phyloP scores from a whole-genome alignment of 2,888 invertebrate species.

The Papilio gigon region DNA sequence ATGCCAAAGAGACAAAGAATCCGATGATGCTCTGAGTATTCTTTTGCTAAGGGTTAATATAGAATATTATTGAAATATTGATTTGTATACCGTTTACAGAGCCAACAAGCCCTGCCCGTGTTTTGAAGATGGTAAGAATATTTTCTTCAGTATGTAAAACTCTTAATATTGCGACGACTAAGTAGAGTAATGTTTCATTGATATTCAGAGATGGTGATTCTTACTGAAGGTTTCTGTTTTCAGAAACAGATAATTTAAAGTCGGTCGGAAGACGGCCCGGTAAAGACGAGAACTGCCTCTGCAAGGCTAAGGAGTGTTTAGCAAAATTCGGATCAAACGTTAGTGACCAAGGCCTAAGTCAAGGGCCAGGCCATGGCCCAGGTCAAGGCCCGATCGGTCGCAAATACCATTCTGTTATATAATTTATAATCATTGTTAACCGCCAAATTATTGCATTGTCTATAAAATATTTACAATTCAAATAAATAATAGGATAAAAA shows the following conservation, averaged over 20 bases:
- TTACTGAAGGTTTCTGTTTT: background rate
- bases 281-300: background rate
- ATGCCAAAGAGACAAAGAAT: background rate
- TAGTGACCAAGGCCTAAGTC: no score
- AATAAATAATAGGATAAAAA: slow-evolving; percentile 19
- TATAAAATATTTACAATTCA: background rate
- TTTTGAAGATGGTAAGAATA: background rate
- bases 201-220: no score
- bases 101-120: background rate
- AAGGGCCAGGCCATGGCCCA: no score
- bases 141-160: no score
- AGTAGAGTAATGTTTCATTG: no score
- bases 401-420: slow-evolving; percentile 23
- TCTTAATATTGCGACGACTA: no score
- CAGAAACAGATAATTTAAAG: background rate
- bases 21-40: background rate
- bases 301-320: slow-evolving; percentile 4
- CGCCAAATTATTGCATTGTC: background rate
- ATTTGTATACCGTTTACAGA: background rate
- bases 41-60: background rate
- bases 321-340: background rate
- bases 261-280: background rate
- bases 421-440: background rate
- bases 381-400: slow-evolving; percentile 29
- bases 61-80: background rate